Base-by-base conservation (phyloP, 2,888 invertebrate genomes). In the Temnothorax unifasciatus region DNA sequence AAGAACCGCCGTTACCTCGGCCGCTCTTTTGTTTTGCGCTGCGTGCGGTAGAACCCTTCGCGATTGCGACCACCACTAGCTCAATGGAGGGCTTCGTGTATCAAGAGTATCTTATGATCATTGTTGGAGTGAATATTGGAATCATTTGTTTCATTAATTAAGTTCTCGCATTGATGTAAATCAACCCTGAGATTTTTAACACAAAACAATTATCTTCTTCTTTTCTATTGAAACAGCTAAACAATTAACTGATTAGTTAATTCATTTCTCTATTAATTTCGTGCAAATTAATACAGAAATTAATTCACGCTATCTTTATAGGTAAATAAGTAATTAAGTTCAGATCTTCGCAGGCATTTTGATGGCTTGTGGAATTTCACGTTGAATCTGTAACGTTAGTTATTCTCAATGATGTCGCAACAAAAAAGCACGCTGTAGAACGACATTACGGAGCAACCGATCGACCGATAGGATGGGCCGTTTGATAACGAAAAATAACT, bases 401-500 rank as follows among this genome's bases (percentile, higher is more conserved):
- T 57, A 34, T 34, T 54, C 9, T 44, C 44, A 44, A 66, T 18
- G 59, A 81, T 25, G 44, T 50, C 18, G 52, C 18, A 11, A 18
- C 25, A 47, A 88, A 88, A 89, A 86, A 82, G 18, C 21, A 54
- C n/a, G n/a, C 15, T 57, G 69, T 66, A 66, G 84, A 88, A 87
- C 85, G 79, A 81, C 85, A 88, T 87, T 89, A 89, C 84, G 87
- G 86, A 84, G 85, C 71, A 88, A 88, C 87, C 89, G 89, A 92
- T 92, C 90, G 85, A 88, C 83, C 82, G 74, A 83, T 63, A 82
- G 71, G 69, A 68, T 83, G 66, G 68, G 71, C 91, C 91, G 91
- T 89, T 84, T 85, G 87, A 91, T 92, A 88, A 89, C 87, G 88
- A 85, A 87, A 88, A 91, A 90, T 92, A 93, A 93, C 91, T 89